Evolutionary conservation across 2,113 vertebrate genomes (phyloP).

Genomic region (Otus sunia): DNA sequence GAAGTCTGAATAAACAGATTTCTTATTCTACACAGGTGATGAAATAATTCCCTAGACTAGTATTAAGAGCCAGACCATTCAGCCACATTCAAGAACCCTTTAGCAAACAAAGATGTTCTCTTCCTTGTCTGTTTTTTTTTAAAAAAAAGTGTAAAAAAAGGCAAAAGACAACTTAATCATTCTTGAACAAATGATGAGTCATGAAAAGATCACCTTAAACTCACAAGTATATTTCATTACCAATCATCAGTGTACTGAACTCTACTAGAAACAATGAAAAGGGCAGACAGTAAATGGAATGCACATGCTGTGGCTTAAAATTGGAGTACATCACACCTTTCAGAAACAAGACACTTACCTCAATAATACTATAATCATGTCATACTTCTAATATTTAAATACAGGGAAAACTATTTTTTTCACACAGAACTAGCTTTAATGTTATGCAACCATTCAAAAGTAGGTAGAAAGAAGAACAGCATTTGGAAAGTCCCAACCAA

Average conservation of each 20-base stretch:
- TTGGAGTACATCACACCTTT: neutral
- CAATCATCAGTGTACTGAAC: neutral
- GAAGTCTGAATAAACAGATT: neutral
- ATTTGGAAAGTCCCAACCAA: neutral
- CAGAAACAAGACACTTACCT: neutral
- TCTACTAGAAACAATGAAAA: neutral
- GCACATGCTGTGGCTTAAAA: neutral
- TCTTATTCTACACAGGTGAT: neutral
- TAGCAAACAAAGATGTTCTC: neutral
- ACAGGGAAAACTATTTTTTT: fast-evolving
- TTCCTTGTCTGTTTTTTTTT: neutral
- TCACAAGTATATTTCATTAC: neutral
- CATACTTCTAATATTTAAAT: neutral
- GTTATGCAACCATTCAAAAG: neutral
- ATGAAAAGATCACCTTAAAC: neutral
- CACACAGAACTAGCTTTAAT: neutral
- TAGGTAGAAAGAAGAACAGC: neutral
- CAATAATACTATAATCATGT: neutral
- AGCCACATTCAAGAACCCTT: neutral
- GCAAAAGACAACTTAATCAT: neutral
- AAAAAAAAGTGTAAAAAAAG: neutral
- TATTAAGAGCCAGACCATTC: neutral
- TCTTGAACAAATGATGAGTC: neutral
- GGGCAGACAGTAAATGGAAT: neutral
- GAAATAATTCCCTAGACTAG: neutral